Evolutionary conservation across 2,113 vertebrate genomes (phyloP), one percentile per base, ranked within the genome.

Genomic region (Apteryx owenii): DNA sequence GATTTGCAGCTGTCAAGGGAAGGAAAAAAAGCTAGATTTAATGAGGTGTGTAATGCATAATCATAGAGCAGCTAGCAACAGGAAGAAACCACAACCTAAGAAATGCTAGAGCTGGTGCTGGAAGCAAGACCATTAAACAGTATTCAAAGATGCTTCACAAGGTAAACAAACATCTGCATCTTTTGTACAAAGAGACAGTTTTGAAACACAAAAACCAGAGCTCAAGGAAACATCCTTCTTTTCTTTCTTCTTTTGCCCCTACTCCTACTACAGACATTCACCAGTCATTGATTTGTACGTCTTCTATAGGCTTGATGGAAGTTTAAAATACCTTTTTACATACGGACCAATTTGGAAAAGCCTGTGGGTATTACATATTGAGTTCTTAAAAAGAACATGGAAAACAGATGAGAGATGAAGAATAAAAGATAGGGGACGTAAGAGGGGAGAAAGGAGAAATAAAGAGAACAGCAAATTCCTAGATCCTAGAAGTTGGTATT

Each of bases 1-100:
- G 99, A 98, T 99, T 99, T 97, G 99, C 99, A 96, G 99, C 99
- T 99, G 97, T 94, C 88, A 98, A 94, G 73, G 98, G 76, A 98
- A 94, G 85, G 66, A 93, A 95, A 78, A 69, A 60, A 95, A 68
- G 26, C 46, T 64, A 60, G 40, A 94, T 38, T 96, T 89, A 80
- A 95, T 70, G 40, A 97, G 36, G 40, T 70, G 46, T 25, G 48
- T 25, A 84, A 96, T 28, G 51, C 5, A 81, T 26, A 36, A 71
- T 73, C 72, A 69, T 7, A 56, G 38, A 83, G 26, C 38, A 92
- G 77, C 25, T 44, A 79, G 77, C 17, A 87, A 89, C 56, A 69
- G n/a, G 51, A 87, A 87, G 50, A 93, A 96, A 78, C 42, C 9
- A 90, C 22, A 84, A 78, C 51, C 33, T 73, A 21, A 85, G 51